Evolutionary conservation across 2,888 invertebrate species (phyloP), one percentile per base, ranked within the genome.

Genomic region (Caenorhabditis angaria): DNA sequence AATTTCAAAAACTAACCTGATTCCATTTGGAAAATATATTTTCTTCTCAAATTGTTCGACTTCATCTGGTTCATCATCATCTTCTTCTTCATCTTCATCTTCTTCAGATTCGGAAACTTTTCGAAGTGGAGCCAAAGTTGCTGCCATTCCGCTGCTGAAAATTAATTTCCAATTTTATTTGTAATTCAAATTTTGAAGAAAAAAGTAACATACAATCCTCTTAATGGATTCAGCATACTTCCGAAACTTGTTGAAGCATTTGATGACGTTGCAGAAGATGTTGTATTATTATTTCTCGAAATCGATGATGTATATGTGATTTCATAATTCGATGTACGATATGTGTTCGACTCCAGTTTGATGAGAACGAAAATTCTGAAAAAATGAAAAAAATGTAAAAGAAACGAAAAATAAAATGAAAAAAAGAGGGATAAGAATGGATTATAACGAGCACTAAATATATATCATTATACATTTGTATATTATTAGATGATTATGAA

Each of bases 301-400:
- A 41, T 41, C 41, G 32, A 8, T 12, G 54, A 54, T 10, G 54
- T 24, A 27, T 54, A 54, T 27, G 54, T 27, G 24, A 54, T 27
- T 27, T 54, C 54, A 54, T 54, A 54, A 27, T 54, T 24, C 12
- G 54, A 54, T 24, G 54, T 27, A 24, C 27, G 54, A 54, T 18
- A 54, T 12, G 27, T 54, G 22, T 22, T 54, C 54, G 54, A 54
- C 54, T 54, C 54, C 54, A 54, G 54, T 27, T 54, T 54, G 54
- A 8, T 54, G 54, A 25, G 18, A 54, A 54, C 54, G 24, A 27
- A 14, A 24, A 24, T 24, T 54, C 27, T 18, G 24, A 8, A 27
- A 54, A 54, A 18, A 54, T 27, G 27, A 18, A 27, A 51, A 51
- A 51, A 24, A 24, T 6, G 22, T 22, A 50, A 20, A 50, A 50